Conservation (phyloP, 2,113 vertebrate genomes). For the Otolemur garnettii region DNA sequence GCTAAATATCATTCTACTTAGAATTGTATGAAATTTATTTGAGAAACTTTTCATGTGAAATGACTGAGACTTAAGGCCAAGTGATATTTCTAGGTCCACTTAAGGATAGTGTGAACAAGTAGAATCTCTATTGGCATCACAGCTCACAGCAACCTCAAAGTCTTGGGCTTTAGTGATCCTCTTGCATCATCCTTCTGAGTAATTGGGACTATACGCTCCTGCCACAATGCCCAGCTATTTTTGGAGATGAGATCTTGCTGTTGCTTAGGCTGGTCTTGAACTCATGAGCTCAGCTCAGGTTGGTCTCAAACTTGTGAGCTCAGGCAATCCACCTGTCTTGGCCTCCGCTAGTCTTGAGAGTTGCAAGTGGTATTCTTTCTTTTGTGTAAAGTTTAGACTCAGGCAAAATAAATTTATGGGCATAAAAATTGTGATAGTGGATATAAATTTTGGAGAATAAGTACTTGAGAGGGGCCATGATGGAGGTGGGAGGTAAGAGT, state of each 20-base stretch:
- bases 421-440: not conserved
- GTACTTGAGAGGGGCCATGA: not conserved
- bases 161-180: too few species aligned
- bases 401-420: not conserved
- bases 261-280: too few species aligned
- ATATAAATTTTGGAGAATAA: not conserved
- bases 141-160: too few species aligned
- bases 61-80: constrained; percentile 13
- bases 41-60: constrained; percentile 43
- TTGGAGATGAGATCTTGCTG: too few species aligned
- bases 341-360: not conserved
- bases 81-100: not conserved
- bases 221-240: too few species aligned
- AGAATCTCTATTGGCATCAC: not conserved
- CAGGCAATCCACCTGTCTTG: too few species aligned
- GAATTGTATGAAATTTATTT: not conserved
- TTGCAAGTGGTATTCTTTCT: not conserved
- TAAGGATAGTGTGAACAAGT: not conserved
- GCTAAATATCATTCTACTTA: not conserved
- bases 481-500: not conserved
- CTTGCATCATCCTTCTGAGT: too few species aligned
- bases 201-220: too few species aligned
- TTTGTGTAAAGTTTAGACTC: not conserved
- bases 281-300: too few species aligned
- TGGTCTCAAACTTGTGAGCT: too few species aligned